phyloP scores from a whole-genome alignment of 1,140 invertebrate genomes.

The Carposina sasakii region DNA sequence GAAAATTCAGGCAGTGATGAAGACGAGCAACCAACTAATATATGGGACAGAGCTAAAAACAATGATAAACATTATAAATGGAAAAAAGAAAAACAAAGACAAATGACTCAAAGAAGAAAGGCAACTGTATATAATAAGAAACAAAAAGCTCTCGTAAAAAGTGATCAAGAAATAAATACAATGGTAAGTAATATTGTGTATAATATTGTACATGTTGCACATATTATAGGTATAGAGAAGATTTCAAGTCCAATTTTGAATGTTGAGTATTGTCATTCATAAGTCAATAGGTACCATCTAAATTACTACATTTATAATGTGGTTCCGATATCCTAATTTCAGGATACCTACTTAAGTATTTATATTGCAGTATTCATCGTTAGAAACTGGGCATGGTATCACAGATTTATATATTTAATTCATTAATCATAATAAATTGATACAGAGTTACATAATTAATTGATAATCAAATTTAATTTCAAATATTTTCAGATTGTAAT shows the following conservation, averaged over 20 bases:
- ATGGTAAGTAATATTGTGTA: slow-evolving; percentile 53
- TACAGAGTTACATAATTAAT: too few relatives aligned
- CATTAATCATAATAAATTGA: slow-evolving; percentile 4
- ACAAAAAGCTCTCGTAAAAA: slow-evolving; percentile 32
- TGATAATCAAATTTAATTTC: background rate
- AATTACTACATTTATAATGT: too few relatives aligned
- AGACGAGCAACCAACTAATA: slow-evolving; percentile 40
- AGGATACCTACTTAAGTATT: too few relatives aligned
- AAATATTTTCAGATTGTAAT: slow-evolving; percentile 53
- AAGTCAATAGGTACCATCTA: too few relatives aligned
- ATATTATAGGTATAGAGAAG: too few relatives aligned
- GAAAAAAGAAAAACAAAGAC: slow-evolving; percentile 58
- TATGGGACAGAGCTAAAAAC: slow-evolving; percentile 65
- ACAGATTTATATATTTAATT: background rate
- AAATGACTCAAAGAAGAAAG: slow-evolving; percentile 60
- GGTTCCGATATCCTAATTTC: too few relatives aligned
- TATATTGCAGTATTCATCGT: too few relatives aligned
- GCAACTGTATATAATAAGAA: slow-evolving; percentile 45
- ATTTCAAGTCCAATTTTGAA: too few relatives aligned
- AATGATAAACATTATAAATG: slow-evolving; percentile 65
- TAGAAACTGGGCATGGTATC: too few relatives aligned
- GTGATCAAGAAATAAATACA: slow-evolving; percentile 44
- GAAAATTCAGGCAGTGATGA: slow-evolving; percentile 58
- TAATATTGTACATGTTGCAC: too few relatives aligned
- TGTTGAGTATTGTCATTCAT: too few relatives aligned